Base-by-base conservation (phyloP, 2,888 invertebrate species). In the Ariolimax columbianus region DNA sequence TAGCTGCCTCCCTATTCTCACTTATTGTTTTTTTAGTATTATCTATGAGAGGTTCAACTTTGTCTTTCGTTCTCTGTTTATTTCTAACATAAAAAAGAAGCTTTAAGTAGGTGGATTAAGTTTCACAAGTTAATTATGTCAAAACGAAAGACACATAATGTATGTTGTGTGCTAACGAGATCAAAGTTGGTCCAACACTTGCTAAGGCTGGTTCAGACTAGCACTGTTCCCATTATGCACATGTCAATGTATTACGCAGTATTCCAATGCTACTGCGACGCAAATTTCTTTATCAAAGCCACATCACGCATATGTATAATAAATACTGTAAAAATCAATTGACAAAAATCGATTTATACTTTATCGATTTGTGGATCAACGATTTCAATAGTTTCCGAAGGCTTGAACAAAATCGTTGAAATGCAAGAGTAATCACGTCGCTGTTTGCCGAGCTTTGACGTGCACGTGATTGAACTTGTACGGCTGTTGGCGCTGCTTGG, bases 361-460 rank as follows among this genome's bases (percentile, higher is more conserved):
- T 47, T n/a, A 73, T 73, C 73, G 73, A 73, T 73, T 73, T 73
- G 0, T 73, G 30, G 43, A 73, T 73, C 73, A n/a, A 73, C 73
- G 4, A 73, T 19, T 73, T 47, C n/a, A 73, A n/a, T 73, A n/a
- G 73, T 43, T 23, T 72, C n/a, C 3, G 43, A 73, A 73, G 43
- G 30, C 26, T 1, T 73, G 36, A 30, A 47, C 73, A 73, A 73
- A n/a, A 14, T 43, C 11, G 26, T 1, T 0, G 40, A 26, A n/a
- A 72, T 26, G 26, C 40, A 9, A 47, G 43, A 43, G 47, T 40
- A 43, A 43, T n/a, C 19, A 40, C 1, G 33, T n/a, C 14, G 0
- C 30, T 73, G 6, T 11, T 11, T 0, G 73, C 43, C 43, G 6
- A 38, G 9, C 4, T n/a, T n/a, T 73, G 47, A 14, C 2, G 59